phyloP scores from a whole-genome alignment of 2,888 invertebrate genomes.

The Cerastis rubricosa region DNA sequence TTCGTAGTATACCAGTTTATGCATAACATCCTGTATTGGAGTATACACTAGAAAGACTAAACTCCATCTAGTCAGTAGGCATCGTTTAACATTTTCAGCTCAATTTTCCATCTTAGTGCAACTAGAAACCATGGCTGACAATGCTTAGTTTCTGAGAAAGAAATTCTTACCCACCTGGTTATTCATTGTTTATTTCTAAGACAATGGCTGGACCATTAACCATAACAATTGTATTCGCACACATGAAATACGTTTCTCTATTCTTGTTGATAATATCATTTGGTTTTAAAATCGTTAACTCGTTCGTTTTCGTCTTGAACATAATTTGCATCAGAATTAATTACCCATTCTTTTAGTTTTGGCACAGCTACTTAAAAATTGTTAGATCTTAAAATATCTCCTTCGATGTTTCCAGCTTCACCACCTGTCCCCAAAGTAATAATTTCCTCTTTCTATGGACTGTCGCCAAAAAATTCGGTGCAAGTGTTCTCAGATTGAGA shows the following conservation, averaged over 20 bases:
- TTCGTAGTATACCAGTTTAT: background rate
- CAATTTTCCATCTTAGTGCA: conserved; percentile 18
- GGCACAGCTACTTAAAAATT: conserved; percentile 29
- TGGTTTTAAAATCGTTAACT: background rate
- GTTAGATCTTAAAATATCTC: conserved; percentile 40
- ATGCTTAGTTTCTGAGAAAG: conserved; percentile 57
- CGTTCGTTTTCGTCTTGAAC: background rate
- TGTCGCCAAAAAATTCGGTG: conserved; percentile 70
- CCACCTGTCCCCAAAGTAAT: conserved; percentile 66
- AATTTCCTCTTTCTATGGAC: conserved; percentile 69
- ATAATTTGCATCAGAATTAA: conserved; percentile 26
- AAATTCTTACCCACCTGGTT: conserved; percentile 45
- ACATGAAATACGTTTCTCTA: conserved; percentile 53
- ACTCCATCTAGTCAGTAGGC: background rate
- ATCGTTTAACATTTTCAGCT: background rate
- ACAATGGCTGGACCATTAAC: conserved; percentile 58
- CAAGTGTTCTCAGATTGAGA: conserved; percentile 51
- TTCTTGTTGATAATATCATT: conserved; percentile 39
- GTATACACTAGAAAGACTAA: too few relatives aligned
- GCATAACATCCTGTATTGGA: background rate
- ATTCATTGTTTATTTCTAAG: conserved; percentile 59
- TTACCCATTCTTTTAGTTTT: conserved; percentile 31
- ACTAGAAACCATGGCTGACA: conserved; percentile 46
- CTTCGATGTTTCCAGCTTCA: conserved; percentile 53
- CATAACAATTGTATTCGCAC: conserved; percentile 52